Evolutionary conservation across 2,113 vertebrate genomes (phyloP).

Genomic region (Cyphomyrus plagiostoma): DNA sequence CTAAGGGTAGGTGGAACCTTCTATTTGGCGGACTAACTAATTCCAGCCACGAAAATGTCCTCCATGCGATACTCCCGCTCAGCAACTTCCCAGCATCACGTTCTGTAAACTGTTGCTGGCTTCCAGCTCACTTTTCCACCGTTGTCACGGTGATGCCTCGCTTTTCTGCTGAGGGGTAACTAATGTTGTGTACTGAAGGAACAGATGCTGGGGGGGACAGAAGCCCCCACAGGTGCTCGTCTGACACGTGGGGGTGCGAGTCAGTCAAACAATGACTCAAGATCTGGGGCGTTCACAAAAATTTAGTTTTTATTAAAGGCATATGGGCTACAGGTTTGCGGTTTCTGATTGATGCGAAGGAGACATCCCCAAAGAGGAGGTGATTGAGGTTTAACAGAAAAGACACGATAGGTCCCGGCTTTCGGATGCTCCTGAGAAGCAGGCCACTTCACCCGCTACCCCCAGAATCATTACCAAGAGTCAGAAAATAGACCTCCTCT

Average conservation of each 20-base stretch:
- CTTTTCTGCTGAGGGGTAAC: neutral
- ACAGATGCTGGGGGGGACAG: neutral
- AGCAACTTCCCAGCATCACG: neutral
- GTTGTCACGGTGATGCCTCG: neutral
- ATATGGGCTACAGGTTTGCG: neutral
- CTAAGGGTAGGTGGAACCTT: neutral
- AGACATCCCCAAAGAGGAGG: neutral
- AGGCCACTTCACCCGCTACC: neutral
- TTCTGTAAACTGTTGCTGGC: neutral
- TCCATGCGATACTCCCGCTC: neutral
- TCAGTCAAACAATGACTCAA: neutral
- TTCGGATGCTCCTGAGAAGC: neutral
- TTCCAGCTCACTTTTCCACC: neutral
- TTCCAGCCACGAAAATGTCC: neutral
- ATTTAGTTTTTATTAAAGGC: neutral
- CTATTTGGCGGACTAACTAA: neutral
- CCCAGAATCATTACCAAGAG: slow-evolving; percentile 5
- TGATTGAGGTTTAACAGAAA: neutral
- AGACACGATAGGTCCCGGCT: neutral
- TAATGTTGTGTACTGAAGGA: neutral
- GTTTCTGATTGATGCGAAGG: neutral
- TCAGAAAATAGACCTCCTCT: slow-evolving; percentile 13
- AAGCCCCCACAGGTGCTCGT: neutral
- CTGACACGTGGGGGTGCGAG: neutral
- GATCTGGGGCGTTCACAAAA: neutral